phyloP scores from a whole-genome alignment of 1,140 invertebrate species.

The Pseudomyrmex cubaensis region DNA sequence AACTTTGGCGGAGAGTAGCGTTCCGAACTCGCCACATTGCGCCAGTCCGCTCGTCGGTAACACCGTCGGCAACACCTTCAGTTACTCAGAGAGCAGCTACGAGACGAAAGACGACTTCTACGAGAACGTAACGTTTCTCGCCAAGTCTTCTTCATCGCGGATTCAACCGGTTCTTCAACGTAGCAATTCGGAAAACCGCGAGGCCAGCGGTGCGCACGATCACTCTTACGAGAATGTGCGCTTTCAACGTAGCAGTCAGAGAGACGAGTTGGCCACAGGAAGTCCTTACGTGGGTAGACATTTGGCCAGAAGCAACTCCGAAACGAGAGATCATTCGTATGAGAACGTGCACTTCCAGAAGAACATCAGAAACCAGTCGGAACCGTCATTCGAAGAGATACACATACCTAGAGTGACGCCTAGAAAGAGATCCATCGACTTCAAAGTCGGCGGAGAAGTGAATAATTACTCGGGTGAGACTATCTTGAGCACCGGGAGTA shows the following conservation, averaged over 20 bases:
- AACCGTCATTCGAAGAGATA: conserved; percentile 77
- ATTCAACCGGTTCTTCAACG: conserved; percentile 66
- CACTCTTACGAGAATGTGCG: conserved; percentile 74
- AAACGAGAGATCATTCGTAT: conserved; percentile 71
- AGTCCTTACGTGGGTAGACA: conserved; percentile 68
- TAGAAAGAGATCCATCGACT: conserved; percentile 75
- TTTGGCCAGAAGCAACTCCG: conserved; percentile 67
- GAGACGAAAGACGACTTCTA: conserved; percentile 64
- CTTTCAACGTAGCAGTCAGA: conserved; percentile 64
- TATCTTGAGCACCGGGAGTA: conserved; percentile 9
- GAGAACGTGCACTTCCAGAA: conserved; percentile 78
- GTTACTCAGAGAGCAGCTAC: conserved; percentile 64
- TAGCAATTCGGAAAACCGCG: conserved; percentile 75
- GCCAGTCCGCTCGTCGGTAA: conserved; percentile 56
- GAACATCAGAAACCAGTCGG: conserved; percentile 61
- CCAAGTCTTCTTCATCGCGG: conserved; percentile 50
- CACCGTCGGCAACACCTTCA: conserved; percentile 60
- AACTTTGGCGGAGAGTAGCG: conserved; percentile 76
- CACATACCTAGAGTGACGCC: conserved; percentile 79
- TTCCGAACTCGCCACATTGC: conserved; percentile 76
- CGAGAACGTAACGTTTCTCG: conserved; percentile 66
- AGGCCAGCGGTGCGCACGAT: conserved; percentile 43
- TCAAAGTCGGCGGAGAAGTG: conserved; percentile 80
- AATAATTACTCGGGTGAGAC: conserved; percentile 67
- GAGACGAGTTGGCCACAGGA: conserved; percentile 50